These are phyloP conservation scores for Thunnus thynnus DNA, from an alignment of 2,113 vertebrate species.

Conservation along the genomic window DNA sequence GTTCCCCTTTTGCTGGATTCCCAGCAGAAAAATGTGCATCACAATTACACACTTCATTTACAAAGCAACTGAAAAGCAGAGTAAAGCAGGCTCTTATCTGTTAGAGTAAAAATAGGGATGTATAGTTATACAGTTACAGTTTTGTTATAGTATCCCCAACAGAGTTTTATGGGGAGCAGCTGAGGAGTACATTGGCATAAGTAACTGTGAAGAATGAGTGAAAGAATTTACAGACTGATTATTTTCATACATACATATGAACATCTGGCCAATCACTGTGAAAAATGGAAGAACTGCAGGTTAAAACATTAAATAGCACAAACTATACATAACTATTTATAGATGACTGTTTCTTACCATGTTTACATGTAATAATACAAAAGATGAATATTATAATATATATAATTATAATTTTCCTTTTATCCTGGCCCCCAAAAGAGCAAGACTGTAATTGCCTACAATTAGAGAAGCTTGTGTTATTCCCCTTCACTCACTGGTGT, in stretches of 20 bases:
- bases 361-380: background rate
- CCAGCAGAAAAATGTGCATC: background rate
- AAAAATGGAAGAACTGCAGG: background rate
- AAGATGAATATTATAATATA: slow-evolving; percentile 15
- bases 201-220: background rate
- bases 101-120: background rate
- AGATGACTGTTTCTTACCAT: background rate
- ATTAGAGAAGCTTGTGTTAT: slow-evolving; percentile 43
- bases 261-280: background rate
- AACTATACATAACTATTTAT: background rate
- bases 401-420: background rate
- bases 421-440: slow-evolving; percentile 17
- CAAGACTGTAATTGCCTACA: slow-evolving; percentile 53
- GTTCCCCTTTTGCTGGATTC: background rate
- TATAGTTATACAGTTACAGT: background rate
- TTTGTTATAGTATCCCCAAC: background rate
- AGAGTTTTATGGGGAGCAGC: slow-evolving; percentile 5
- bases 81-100: background rate
- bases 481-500: slow-evolving; percentile 50
- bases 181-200: background rate
- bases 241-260: background rate
- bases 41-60: background rate
- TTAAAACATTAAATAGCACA: too few species aligned
- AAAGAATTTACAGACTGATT: background rate
- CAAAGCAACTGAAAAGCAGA: background rate